Conservation (phyloP, 2,797 vertebrate species). For the Leptodactylus fallax region DNA sequence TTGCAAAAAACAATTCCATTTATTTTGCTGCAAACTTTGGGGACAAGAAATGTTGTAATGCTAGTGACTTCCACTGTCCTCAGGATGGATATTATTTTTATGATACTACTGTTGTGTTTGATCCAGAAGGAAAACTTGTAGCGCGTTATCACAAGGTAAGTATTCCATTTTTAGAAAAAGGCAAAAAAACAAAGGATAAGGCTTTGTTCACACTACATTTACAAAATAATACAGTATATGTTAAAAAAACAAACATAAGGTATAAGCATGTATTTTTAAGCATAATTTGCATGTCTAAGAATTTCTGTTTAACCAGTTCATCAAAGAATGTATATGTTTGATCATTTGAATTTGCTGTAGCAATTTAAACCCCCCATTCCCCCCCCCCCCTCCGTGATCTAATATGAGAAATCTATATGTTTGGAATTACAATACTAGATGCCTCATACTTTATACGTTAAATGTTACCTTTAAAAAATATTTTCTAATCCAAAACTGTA, state of each 20-base stretch:
- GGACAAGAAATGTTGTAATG: constrained; percentile 68
- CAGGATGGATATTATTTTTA: constrained; percentile 66
- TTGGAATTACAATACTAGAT: too few species aligned
- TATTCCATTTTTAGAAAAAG: neutral
- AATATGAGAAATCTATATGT: too few species aligned
- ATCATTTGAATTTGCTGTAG: neutral
- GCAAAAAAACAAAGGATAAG: neutral
- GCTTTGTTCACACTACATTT: neutral
- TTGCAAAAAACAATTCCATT: constrained; percentile 68
- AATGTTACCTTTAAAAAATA: too few species aligned
- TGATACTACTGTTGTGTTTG: constrained; percentile 69
- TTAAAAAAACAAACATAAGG: neutral
- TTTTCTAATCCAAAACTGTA: neutral
- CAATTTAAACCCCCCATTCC: too few species aligned
- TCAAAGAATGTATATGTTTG: neutral
- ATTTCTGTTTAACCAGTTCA: neutral
- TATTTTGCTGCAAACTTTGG: constrained; percentile 71
- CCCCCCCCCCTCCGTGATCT: too few species aligned
- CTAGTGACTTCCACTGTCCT: constrained; percentile 64
- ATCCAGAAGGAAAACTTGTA: constrained; percentile 67
- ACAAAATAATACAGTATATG: neutral
- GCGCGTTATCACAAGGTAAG: constrained; percentile 71
- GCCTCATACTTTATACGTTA: too few species aligned
- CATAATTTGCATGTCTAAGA: neutral
- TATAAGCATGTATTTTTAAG: neutral